Conservation (phyloP, 1,140 invertebrate genomes). For the Lethrus apterus region DNA sequence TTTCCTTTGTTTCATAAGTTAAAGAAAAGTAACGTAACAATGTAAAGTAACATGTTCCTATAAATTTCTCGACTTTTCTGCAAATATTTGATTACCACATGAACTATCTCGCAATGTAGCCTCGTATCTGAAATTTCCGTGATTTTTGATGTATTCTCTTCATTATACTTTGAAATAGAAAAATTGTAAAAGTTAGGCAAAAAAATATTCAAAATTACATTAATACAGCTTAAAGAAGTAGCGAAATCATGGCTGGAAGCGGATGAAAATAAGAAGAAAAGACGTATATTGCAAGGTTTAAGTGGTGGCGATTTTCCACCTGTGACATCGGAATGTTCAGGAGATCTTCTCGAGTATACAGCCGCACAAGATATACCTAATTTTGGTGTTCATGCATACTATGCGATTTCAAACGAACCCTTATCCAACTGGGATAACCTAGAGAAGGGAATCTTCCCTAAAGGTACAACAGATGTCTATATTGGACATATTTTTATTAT, state of each 20-base stretch:
- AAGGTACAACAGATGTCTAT: slow-evolving; percentile 20
- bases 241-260: slow-evolving; percentile 29
- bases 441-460: slow-evolving; percentile 34
- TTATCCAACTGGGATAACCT: slow-evolving; percentile 34
- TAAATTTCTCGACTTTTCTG: no score
- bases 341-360: slow-evolving; percentile 36
- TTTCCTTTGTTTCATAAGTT: no score
- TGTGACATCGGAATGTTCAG: slow-evolving; percentile 33
- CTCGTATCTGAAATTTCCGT: no score
- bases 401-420: slow-evolving; percentile 40
- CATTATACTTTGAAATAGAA: no score
- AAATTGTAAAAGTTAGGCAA: no score
- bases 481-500: slow-evolving; percentile 4
- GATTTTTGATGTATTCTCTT: no score
- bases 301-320: slow-evolving; percentile 26
- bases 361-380: slow-evolving; percentile 40
- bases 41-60: no score
- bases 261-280: slow-evolving; percentile 26
- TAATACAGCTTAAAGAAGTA: slow-evolving; percentile 30
- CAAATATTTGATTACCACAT: no score
- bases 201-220: no score
- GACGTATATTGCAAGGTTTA: slow-evolving; percentile 19
- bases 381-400: slow-evolving; percentile 41
- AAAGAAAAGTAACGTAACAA: no score
- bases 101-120: no score